Conservation (phyloP, 2,888 invertebrate genomes). For the Caenorhabditis wallacei region DNA sequence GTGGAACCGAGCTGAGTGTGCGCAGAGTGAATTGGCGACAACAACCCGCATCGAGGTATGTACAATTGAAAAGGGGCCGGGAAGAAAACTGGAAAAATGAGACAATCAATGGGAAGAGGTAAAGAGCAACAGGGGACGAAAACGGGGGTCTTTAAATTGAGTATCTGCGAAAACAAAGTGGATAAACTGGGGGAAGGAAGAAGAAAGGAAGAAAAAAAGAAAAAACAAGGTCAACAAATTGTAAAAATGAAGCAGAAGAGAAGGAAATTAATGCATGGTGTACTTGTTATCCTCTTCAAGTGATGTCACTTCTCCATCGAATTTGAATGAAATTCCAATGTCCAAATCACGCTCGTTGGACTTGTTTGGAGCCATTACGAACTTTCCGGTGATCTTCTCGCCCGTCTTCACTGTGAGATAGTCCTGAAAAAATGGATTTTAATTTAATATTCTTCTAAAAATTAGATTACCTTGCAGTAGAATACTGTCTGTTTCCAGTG, state of each 20-base stretch:
- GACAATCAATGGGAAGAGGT: not conserved
- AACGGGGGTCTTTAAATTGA: slow-evolving; percentile 37
- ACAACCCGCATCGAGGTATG: slow-evolving; percentile 71
- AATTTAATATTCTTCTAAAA: not conserved
- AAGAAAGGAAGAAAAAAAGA: not conserved
- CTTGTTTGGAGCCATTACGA: slow-evolving; percentile 95
- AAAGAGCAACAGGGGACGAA: slow-evolving; percentile 1
- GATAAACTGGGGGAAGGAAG: not conserved
- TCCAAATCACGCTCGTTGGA: slow-evolving; percentile 97
- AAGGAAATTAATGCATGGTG: slow-evolving; percentile 85
- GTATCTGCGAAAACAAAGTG: slow-evolving; percentile 53
- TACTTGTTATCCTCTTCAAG: slow-evolving; percentile 84
- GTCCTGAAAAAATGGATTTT: slow-evolving; percentile 85
- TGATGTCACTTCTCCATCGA: slow-evolving; percentile 87
- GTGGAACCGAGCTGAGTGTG: slow-evolving; percentile 68
- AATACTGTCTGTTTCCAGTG: slow-evolving; percentile 99
- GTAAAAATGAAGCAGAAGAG: slow-evolving; percentile 16
- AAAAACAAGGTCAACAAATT: slow-evolving; percentile 36
- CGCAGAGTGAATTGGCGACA: slow-evolving; percentile 58
- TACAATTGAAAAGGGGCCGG: slow-evolving; percentile 51
- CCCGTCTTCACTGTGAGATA: slow-evolving; percentile 95
- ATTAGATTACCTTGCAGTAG: slow-evolving; percentile 89
- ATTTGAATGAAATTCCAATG: slow-evolving; percentile 88
- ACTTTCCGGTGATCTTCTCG: slow-evolving; percentile 91
- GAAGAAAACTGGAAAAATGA: slow-evolving; percentile 21